Percentiles rank a stretch among this genome's conserved stretches.
Evolutionary conservation across 1,140 invertebrate species (phyloP).

Genomic region (Nasonia longicornis): DNA sequence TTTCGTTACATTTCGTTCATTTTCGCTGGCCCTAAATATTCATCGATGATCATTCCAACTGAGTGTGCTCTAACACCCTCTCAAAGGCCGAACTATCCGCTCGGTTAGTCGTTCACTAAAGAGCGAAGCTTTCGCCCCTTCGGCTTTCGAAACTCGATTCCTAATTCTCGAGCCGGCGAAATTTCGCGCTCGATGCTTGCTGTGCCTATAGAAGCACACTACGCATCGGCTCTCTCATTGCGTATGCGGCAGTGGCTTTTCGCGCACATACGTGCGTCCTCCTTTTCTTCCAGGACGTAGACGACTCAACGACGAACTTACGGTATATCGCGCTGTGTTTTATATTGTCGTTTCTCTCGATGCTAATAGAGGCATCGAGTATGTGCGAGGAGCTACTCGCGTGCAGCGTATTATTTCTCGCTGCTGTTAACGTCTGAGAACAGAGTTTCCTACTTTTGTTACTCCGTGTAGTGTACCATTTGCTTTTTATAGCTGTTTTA

Average conservation of each 20-base stretch:
- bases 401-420: background rate
- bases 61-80: background rate
- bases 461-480: too few relatives aligned
- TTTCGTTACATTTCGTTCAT: background rate
- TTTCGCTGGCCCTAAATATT: too few relatives aligned
- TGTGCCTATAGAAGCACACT: background rate
- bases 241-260: constrained; percentile 4
- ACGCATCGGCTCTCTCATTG: background rate
- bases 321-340: background rate
- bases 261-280: constrained; percentile 15
- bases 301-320: background rate
- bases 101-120: background rate
- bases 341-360: background rate
- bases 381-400: background rate
- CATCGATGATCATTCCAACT: background rate
- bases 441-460: too few relatives aligned
- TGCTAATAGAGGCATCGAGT: too few relatives aligned
- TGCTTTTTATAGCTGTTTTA: too few relatives aligned
- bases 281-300: constrained; percentile 2
- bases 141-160: constrained; percentile 4
- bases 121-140: background rate
- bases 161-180: background rate
- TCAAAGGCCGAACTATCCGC: too few relatives aligned
- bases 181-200: background rate
- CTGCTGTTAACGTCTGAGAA: background rate